Conservation (phyloP, 2,113 vertebrate genomes). For the Syngnathus scovelli region DNA sequence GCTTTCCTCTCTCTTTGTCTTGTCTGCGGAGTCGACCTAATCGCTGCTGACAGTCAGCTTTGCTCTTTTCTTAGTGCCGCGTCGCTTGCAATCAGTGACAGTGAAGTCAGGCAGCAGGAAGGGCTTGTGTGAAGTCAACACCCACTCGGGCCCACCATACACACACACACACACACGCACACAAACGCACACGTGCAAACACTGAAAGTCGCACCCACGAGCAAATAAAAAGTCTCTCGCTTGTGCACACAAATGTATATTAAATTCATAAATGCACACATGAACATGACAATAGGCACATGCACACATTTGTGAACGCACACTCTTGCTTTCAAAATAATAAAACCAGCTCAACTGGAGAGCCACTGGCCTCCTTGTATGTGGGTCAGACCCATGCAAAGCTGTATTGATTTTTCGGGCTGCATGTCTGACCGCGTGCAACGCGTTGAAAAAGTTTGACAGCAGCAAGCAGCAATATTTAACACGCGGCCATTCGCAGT, state of each 20-base stretch:
- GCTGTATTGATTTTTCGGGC: slow-evolving; percentile 71
- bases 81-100: slow-evolving; percentile 85
- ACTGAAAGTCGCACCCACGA: slow-evolving; percentile 18
- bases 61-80: slow-evolving; percentile 90
- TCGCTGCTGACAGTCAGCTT: slow-evolving; percentile 89
- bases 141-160: slow-evolving; percentile 44
- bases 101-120: slow-evolving; percentile 88
- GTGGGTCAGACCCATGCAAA: slow-evolving; percentile 73
- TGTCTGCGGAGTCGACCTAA: slow-evolving; percentile 81
- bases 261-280: slow-evolving; percentile 10
- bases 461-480: slow-evolving; percentile 33
- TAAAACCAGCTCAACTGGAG: slow-evolving; percentile 31
- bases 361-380: slow-evolving; percentile 56
- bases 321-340: slow-evolving; percentile 30
- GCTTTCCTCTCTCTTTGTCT: slow-evolving; percentile 85
- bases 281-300: background rate
- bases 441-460: slow-evolving; percentile 52
- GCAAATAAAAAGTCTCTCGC: slow-evolving; percentile 9
- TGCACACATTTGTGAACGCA: background rate
- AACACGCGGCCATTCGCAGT: slow-evolving; percentile 36
- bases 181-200: slow-evolving; percentile 15
- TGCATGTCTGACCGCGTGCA: slow-evolving; percentile 53
- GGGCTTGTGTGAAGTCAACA: slow-evolving; percentile 77
- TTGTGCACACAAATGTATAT: slow-evolving; percentile 5
- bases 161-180: slow-evolving; percentile 5